Evolutionary conservation across 1,140 invertebrate species (phyloP), one percentile per base, ranked within the genome.

Genomic region (Drosophila funebris): DNA sequence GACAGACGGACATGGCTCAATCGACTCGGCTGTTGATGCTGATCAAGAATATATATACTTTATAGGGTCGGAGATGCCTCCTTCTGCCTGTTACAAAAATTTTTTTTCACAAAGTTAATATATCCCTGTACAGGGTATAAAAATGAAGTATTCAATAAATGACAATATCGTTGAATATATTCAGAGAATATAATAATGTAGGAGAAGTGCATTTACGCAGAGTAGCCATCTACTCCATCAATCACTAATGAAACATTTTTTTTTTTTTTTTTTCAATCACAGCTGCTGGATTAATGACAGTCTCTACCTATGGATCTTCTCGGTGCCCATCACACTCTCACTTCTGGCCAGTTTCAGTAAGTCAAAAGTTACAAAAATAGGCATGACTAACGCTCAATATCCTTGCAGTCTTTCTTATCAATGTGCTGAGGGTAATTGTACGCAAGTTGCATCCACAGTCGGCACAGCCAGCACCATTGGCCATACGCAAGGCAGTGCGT

Each of bases 201-300:
- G n/a, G n/a, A n/a, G n/a, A n/a, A n/a, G n/a, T n/a, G n/a, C n/a
- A n/a, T n/a, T n/a, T n/a, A n/a, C n/a, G n/a, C n/a, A n/a, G n/a
- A n/a, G n/a, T n/a, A n/a, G n/a, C n/a, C 1, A 27, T 27, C 24
- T 3, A 27, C 6, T 27, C 2, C 6, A 27, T 27, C 4, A 4
- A 2, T 4, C 4, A 22, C 22, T 22, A 22, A 22, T 22, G 4
- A 22, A 22, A 22, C 8, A 3, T 2, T 36, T 16, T 4, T 46
- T 5, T 22, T 11, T 11, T 24, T 11, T 22, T 7, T 43, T 43
- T 43, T 9, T 11, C 4, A 37, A 2, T 20, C 5, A 14, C 91
- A 97, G 96, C 52, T 97, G 97, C 89, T 97, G 96, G 96, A 95
- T 97, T 56, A 92, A 94, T 36, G 94, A 96, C 52, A 96, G 95